Conservation (phyloP, 2,797 vertebrate genomes). For the Chloroceryle amazona region DNA sequence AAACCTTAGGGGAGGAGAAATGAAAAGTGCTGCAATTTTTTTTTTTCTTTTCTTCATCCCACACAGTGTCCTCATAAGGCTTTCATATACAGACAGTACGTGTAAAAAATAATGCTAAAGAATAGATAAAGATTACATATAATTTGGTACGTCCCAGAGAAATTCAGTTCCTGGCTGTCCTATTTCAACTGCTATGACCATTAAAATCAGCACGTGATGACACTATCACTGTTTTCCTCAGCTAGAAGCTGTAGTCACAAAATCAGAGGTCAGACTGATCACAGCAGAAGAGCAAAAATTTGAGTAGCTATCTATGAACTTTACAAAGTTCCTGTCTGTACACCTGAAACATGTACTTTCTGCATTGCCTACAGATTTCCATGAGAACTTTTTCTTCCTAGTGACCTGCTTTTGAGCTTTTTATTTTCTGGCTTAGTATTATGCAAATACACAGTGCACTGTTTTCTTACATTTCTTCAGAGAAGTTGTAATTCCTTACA, state of each 20-base stretch:
- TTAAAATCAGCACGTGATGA: background rate
- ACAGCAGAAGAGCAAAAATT: background rate
- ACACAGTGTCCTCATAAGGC: rapidly evolving
- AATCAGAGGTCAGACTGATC: background rate
- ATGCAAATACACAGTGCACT: background rate
- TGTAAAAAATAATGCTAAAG: background rate
- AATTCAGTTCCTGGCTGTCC: background rate
- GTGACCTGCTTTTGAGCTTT: background rate
- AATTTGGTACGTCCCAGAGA: background rate
- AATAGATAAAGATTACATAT: background rate
- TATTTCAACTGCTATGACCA: background rate
- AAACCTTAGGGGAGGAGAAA: background rate
- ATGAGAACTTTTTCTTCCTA: background rate
- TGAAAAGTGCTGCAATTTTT: background rate
- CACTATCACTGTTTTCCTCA: background rate
- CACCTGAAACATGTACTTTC: background rate
- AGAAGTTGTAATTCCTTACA: background rate
- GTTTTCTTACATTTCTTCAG: background rate
- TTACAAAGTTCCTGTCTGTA: background rate
- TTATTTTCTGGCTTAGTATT: background rate
- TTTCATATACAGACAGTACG: background rate
- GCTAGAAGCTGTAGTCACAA: background rate
- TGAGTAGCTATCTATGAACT: background rate
- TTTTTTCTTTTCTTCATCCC: background rate
- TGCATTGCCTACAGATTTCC: background rate